Conservation (phyloP, 2,888 invertebrate genomes). For the Tetragnatha montana region DNA sequence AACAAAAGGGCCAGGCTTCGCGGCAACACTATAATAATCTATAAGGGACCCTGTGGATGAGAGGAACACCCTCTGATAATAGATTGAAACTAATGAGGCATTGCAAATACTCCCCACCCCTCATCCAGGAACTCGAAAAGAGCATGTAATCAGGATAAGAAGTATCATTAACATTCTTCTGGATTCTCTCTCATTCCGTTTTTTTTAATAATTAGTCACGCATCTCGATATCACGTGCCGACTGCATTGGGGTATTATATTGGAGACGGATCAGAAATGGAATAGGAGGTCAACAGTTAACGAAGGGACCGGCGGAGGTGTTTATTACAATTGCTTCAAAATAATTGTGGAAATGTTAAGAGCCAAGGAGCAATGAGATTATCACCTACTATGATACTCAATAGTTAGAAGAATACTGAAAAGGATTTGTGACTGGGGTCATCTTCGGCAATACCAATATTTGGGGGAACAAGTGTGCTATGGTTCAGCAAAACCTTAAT, state of each 20-base stretch:
- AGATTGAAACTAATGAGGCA: conserved; percentile 27
- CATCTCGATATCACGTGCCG: conserved; percentile 11
- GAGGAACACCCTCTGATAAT: conserved; percentile 4
- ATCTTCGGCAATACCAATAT: no score
- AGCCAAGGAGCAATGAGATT: no score
- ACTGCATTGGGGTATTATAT: background rate
- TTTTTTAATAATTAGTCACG: conserved; percentile 32
- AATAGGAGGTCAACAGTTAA: background rate
- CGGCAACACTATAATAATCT: background rate
- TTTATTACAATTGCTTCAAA: no score
- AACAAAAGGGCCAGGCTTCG: background rate
- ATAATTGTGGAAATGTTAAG: no score
- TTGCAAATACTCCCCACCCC: conserved; percentile 12
- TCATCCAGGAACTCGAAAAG: background rate
- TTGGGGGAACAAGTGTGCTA: no score
- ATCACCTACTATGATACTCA: no score
- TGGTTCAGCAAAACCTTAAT: no score
- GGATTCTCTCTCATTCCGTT: conserved; percentile 11
- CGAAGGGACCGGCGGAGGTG: no score
- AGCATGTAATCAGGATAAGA: conserved; percentile 12
- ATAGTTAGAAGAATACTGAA: no score
- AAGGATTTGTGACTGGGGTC: no score
- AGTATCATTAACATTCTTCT: conserved; percentile 28
- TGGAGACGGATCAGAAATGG: background rate
- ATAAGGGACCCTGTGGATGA: background rate